Evolutionary conservation across 2,113 vertebrate genomes (phyloP), one percentile per base, ranked within the genome.

Genomic region (Apteryx owenii): DNA sequence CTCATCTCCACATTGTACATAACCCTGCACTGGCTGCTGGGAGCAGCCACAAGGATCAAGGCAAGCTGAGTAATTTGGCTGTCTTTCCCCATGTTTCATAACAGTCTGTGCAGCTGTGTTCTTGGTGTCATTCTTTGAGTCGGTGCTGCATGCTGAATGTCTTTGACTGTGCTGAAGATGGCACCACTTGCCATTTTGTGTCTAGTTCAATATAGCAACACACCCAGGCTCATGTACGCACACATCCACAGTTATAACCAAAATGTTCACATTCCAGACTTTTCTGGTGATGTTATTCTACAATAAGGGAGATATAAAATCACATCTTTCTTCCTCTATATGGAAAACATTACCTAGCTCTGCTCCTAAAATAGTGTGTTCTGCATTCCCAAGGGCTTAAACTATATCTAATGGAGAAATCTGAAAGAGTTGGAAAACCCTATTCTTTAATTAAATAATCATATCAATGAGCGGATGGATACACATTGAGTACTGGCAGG

Each of bases 121-220:
- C 28, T 16, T 19, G 31, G 18, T 68, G 58, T 36, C 29, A 16
- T 38, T 33, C 31, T 51, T 53, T 5, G 29, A 19, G 36, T 69
- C 28, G 0, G 0, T 0, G 2, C 53, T 38, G 54, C 38, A 58
- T 54, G 23, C 44, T 89, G n/a, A 69, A 25, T 12, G 36, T 51
- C 77, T 80, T 54, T 1, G 0, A 14, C n/a, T 61, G 50, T 73
- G 88, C 78, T 89, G 87, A 77, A 93, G 83, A 16, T 72, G 79
- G 81, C 48, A 90, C 42, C 61, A 25, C 29, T 8, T 95, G 69
- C 36, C 66, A 31, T 80, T 68, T 40, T 12, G 6, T 76, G 75
- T 61, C 92, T 92, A 62, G 33, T 68, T 86, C 91, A 78, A 26
- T 92, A 66, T 31, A 96, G 68, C 14, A 53, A 70, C 44, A 36